Base-by-base conservation (phyloP, 2,797 vertebrate genomes). In the Trachurus trachurus region DNA sequence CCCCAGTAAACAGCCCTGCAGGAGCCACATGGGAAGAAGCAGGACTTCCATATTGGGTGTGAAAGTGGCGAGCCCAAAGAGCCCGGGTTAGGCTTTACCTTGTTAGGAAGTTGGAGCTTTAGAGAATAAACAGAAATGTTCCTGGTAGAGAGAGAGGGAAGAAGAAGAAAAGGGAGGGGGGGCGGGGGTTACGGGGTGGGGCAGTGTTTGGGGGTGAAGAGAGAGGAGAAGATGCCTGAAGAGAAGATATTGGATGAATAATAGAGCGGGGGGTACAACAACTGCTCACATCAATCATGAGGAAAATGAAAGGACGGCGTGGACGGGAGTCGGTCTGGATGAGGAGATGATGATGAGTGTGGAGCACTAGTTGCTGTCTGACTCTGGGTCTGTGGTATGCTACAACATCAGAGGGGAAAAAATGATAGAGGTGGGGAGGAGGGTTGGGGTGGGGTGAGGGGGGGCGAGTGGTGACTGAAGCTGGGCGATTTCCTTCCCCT, bases 1-100 rank as follows among this genome's bases (percentile, higher is more conserved):
- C 81, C 80, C 81, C 82, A 67, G 85, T 87, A 88, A 90, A 87
- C 85, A 85, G 78, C 44, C 58, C 75, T 63, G 56, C 65, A 16
- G 26, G 69, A 66, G 77, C 78, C 85, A 86, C 84, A 78, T 60
- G 85, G 84, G 87, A 82, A 85, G 65, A 66, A 66, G 85, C 79
- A 78, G 82, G 81, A 94, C 92, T 92, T 94, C 95, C 95, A 95
- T 95, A 96, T 95, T 95, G 94, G 95, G 95, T 93, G 94, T 92
- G 91, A 94, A 93, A 82, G 79, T 52, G 7, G 50, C 3, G 58
- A 83, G 87, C 53, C 39, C 66, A n/a, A 76, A 64, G 65, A 47
- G 66, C 84, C 59, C 11, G 34, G 77, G 73, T 70, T 81, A 42
- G 84, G 86, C 86, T 87, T 95, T 94, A 91, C 95, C 95, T 95